Evolutionary conservation across 2,113 vertebrate genomes (phyloP).

Genomic region (Brienomyrus brachyistius): DNA sequence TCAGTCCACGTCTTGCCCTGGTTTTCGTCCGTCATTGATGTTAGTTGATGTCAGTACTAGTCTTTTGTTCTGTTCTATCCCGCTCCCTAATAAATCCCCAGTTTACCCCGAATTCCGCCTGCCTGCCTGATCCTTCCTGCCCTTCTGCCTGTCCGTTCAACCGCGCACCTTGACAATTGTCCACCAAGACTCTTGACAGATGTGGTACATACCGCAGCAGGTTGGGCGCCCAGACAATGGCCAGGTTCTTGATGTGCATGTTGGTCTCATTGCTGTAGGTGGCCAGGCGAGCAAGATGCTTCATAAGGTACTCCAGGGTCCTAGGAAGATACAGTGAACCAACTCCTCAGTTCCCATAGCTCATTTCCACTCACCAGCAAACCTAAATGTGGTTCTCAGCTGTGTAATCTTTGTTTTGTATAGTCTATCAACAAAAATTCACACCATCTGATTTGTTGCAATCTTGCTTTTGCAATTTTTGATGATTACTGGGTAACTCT

Average conservation of each 20-base stretch:
- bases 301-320: constrained; percentile 68
- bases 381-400: not conserved
- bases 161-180: too few relatives aligned
- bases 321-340: constrained; percentile 34
- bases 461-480: not conserved
- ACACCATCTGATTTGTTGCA: not conserved
- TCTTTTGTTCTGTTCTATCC: too few relatives aligned
- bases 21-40: too few relatives aligned
- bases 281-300: constrained; percentile 61
- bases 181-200: not conserved
- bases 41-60: too few relatives aligned
- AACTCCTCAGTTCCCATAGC: not conserved
- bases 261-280: constrained; percentile 62
- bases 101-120: too few relatives aligned
- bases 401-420: not conserved
- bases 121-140: too few relatives aligned
- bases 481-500: not conserved
- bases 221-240: constrained; percentile 76
- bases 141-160: too few relatives aligned
- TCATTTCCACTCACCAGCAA: not conserved
- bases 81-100: too few relatives aligned
- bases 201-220: constrained; percentile 58
- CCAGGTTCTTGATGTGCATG: constrained; percentile 75
- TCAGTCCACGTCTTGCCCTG: too few relatives aligned
- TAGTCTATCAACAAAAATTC: not conserved